Evolutionary conservation across 2,113 vertebrate species (phyloP), one percentile per base, ranked within the genome.

Genomic region (Mastomys coucha): DNA sequence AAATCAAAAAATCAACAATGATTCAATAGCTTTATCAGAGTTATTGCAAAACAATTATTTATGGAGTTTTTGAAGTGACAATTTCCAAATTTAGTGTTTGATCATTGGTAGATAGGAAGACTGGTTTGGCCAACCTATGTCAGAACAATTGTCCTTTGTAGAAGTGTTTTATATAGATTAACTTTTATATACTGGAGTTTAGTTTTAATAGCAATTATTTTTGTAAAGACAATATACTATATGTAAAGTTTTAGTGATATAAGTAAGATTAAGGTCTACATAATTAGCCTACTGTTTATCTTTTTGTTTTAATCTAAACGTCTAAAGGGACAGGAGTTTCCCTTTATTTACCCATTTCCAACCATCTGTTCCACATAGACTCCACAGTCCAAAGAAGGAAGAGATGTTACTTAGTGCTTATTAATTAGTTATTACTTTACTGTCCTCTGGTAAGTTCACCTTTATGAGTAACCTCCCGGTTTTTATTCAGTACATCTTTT

Each of bases 11-110:
- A 73, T 82, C 58, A 94, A 42, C 56, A 63, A 33, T 85, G 49
- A 82, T 60, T 85, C 45, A 31, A 49, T 65, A 96, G 75, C 51
- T 70, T 92, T 91, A 96, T 94, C 39, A 93, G 86, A 91, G 89
- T 82, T 75, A 56, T 82, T 76, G 82, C 56, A 91, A 67, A 88
- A 33, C 39, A 39, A 4, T 73, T 73, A 82, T 56, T 69, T 67
- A 82, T 45, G 39, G 93, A 89, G 73, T 76, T 69, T 88, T 87
- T 87, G 42, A 92, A 88, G 31, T 90, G 14, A 91, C n/a, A 49
- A 91, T 63, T 93, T 95, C 36, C 76, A 97, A 56, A 28, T 72
- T 91, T 84, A 72, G 67, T 51, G 45, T 90, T 96, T 88, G 88
- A 51, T 88, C 45, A 31, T 91, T 70, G 20, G 65, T 80, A 76